These are phyloP conservation scores for Thamnophis elegans DNA, from an alignment of 2,797 vertebrate species.

Conservation along the genomic window DNA sequence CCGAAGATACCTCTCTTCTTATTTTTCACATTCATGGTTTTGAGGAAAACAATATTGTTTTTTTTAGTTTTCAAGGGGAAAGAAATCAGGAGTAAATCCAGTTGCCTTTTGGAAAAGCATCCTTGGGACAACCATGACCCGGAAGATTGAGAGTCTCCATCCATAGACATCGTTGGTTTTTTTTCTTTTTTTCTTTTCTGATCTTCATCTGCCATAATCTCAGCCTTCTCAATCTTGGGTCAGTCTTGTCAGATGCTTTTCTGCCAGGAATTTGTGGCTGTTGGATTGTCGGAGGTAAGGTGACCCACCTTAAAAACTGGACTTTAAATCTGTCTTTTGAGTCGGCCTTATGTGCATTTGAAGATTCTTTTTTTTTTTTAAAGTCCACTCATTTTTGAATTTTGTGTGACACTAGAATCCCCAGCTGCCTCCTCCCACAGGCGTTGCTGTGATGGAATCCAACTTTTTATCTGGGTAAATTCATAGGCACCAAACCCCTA, in stretches of 20 bases:
- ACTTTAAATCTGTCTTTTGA: background rate
- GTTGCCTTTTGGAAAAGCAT: background rate
- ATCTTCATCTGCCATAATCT: background rate
- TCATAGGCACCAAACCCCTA: background rate
- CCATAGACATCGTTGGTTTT: background rate
- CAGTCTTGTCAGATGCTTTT: background rate
- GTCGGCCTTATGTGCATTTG: background rate
- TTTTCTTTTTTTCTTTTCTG: background rate
- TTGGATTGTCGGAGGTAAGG: background rate
- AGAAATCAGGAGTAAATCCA: background rate
- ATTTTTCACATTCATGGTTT: background rate
- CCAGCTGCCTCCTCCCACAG: background rate
- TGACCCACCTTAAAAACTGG: background rate
- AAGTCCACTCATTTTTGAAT: background rate
- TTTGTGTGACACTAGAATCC: background rate
- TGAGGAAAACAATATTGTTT: background rate
- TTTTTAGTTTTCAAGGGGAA: background rate
- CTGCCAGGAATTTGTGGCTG: background rate
- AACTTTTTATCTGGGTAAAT: background rate
- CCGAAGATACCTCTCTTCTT: background rate
- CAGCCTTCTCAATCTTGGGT: background rate
- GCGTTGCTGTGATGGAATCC: background rate
- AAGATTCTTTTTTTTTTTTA: background rate
- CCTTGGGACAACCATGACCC: background rate
- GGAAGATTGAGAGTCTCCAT: background rate